phyloP scores from a whole-genome alignment of 2,797 vertebrate genomes.

The Poeciliopsis gracilis region DNA sequence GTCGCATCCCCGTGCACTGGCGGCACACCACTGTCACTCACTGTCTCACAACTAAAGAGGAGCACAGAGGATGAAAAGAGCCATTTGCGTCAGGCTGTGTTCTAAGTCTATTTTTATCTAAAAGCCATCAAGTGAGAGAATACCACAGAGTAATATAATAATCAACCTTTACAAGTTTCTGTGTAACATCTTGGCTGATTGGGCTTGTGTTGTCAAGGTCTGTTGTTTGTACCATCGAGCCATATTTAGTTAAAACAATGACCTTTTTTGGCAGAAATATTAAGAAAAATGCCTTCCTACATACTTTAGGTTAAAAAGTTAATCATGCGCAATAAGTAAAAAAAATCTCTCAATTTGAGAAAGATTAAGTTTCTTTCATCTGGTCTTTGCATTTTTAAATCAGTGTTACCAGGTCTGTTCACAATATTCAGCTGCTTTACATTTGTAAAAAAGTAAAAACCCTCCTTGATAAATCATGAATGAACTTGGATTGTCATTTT shows the following conservation, averaged over 20 bases:
- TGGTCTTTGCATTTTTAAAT: background rate
- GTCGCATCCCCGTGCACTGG: conserved; percentile 40
- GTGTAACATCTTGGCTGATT: background rate
- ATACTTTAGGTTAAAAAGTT: background rate
- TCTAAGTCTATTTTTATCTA: conserved; percentile 72
- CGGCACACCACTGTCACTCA: conserved; percentile 63
- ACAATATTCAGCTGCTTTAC: background rate
- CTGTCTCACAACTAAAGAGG: conserved; percentile 55
- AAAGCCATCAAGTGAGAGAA: conserved; percentile 57
- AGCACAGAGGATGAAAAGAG: conserved; percentile 50
- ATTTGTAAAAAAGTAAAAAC: background rate
- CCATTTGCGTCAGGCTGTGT: conserved; percentile 58
- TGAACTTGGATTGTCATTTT: background rate
- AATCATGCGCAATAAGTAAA: background rate
- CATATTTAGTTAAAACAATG: background rate
- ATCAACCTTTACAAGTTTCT: conserved; percentile 12
- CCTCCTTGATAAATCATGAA: background rate
- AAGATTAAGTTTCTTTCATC: background rate
- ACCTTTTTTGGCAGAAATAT: background rate
- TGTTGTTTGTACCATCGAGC: background rate
- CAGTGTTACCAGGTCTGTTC: too few species aligned
- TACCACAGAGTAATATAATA: conserved; percentile 16
- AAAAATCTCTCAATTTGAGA: background rate
- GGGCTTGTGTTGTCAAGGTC: background rate
- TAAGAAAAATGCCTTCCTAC: background rate